These are phyloP conservation scores for Tuberolachnus salignus DNA, from an alignment of 2,888 invertebrate species.

Conservation along the genomic window DNA sequence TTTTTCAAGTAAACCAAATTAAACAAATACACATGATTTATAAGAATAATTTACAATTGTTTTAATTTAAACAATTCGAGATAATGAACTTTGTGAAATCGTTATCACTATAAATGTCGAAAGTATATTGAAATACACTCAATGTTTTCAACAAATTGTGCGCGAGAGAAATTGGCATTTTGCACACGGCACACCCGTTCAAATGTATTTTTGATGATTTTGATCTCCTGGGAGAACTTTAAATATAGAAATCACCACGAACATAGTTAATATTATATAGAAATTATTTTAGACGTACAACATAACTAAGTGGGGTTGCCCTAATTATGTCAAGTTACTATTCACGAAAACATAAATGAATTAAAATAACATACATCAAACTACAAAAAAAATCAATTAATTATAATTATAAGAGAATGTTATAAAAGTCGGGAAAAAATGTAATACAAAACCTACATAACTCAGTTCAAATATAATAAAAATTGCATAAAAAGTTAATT, in stretches of 20 bases:
- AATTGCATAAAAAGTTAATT: background rate
- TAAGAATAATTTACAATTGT: background rate
- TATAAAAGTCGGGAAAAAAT: background rate
- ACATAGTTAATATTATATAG: constrained; percentile 41
- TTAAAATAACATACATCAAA: background rate
- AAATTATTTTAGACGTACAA: constrained; percentile 42
- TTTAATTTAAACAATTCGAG: background rate
- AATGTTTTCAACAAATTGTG: constrained; percentile 12
- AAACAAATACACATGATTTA: background rate
- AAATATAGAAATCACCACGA: constrained; percentile 53
- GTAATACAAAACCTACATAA: background rate
- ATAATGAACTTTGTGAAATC: background rate
- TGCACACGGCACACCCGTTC: constrained; percentile 41
- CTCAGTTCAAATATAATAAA: background rate
- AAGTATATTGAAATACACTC: background rate
- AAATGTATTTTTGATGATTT: constrained; percentile 54
- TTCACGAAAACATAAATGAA: constrained; percentile 26
- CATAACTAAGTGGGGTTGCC: constrained; percentile 37
- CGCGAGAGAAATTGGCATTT: constrained; percentile 15
- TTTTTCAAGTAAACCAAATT: background rate
- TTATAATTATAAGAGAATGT: background rate
- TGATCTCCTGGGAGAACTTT: constrained; percentile 44
- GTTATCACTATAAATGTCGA: background rate
- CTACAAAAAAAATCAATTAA: background rate
- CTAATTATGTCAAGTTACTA: constrained; percentile 34